These are phyloP conservation scores for Avahi laniger DNA, from an alignment of 2,797 vertebrate species.

Conservation along the genomic window DNA sequence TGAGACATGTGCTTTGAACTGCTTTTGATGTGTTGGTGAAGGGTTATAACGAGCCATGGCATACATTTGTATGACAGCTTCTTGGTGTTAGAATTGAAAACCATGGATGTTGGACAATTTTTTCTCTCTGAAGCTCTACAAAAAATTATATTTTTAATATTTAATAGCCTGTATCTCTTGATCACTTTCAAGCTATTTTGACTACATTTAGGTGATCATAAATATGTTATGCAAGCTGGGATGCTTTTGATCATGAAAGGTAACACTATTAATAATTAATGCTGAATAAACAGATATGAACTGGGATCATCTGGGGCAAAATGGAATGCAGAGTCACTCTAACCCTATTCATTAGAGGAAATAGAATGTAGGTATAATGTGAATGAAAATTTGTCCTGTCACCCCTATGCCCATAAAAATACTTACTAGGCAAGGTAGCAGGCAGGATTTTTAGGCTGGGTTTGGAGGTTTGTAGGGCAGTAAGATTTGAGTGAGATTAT, in stretches of 20 bases:
- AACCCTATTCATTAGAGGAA: background rate
- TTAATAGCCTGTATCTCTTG: background rate
- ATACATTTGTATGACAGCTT: constrained; percentile 33
- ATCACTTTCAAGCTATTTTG: background rate
- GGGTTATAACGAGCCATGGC: background rate
- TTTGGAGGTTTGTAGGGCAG: background rate
- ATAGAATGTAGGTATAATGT: background rate
- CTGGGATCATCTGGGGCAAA: background rate
- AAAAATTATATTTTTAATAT: constrained; percentile 24
- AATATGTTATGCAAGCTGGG: background rate
- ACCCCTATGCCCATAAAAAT: background rate
- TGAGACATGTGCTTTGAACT: constrained; percentile 7
- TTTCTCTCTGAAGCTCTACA: background rate
- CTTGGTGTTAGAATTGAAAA: constrained; percentile 19
- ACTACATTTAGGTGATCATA: background rate
- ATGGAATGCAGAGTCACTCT: background rate
- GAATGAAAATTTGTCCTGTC: background rate
- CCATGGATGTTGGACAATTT: background rate
- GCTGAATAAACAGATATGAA: background rate
- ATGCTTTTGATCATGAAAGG: background rate
- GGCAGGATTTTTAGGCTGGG: background rate
- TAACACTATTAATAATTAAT: background rate
- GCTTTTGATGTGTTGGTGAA: constrained; percentile 40
- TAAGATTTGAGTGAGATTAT: background rate
- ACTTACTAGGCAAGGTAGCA: background rate